phyloP scores from a whole-genome alignment of 2,797 vertebrate species.

The Aeoliscus strigatus region DNA sequence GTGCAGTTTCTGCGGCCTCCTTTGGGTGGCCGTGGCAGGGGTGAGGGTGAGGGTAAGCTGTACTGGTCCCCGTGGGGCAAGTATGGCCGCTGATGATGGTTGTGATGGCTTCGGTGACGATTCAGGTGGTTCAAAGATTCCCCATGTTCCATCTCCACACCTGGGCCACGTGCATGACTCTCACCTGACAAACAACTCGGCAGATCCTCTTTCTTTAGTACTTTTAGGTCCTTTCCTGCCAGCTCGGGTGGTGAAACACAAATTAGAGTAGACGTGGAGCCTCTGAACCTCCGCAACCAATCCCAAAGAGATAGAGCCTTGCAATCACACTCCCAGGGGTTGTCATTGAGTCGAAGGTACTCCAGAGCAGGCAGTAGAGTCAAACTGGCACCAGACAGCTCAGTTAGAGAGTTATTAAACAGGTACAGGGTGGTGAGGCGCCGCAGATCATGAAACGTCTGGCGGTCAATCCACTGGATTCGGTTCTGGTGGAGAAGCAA shows the following conservation, averaged over 20 bases:
- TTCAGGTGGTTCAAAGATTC: constrained; percentile 82
- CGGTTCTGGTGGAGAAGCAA: constrained; percentile 92
- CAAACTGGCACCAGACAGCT: constrained; percentile 84
- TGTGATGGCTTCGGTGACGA: constrained; percentile 67
- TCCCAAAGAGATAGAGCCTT: constrained; percentile 90
- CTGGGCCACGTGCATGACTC: constrained; percentile 28
- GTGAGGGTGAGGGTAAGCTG: constrained; percentile 67
- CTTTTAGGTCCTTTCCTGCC: constrained; percentile 84
- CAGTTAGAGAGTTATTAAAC: constrained; percentile 93
- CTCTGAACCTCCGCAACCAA: constrained; percentile 89
- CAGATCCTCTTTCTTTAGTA: constrained; percentile 82
- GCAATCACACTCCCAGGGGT: constrained; percentile 94
- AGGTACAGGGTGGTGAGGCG: constrained; percentile 92
- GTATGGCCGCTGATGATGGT: constrained; percentile 73
- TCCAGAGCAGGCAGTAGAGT: constrained; percentile 85
- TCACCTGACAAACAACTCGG: constrained; percentile 74
- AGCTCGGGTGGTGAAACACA: constrained; percentile 79
- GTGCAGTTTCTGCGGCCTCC: constrained; percentile 86
- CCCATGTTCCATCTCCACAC: constrained; percentile 46
- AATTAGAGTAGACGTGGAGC: constrained; percentile 85
- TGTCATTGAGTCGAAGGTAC: constrained; percentile 94
- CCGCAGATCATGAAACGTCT: constrained; percentile 90
- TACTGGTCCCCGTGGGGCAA: constrained; percentile 70
- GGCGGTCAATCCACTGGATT: constrained; percentile 89
- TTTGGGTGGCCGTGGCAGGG: constrained; percentile 74